Evolutionary conservation across 2,888 invertebrate genomes (phyloP), one percentile per base, ranked within the genome.

Genomic region (Machimus rusticus): DNA sequence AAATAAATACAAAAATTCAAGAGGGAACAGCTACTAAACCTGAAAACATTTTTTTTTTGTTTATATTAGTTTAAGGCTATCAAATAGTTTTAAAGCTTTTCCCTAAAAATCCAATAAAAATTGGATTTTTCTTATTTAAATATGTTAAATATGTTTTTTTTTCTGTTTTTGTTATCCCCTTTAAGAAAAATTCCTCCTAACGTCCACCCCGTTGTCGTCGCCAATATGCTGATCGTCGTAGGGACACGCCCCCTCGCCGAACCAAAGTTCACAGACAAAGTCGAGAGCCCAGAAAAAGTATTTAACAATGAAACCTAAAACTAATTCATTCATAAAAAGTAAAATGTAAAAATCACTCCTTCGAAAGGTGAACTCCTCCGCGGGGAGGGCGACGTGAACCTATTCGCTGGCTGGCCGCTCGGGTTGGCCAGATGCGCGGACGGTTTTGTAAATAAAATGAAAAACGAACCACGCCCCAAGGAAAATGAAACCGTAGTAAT

Each of bases 401-500:
- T 46, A 46, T 2, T 46, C 43, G 5, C 1, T 16, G 4, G 12
- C 16, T 1, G 14, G 4, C 0, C 4, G n/a, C n/a, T 5, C n/a
- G 1, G 51, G 19, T 8, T 12, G 51, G 0, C 66, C 4, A 19
- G 16, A 19, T 19, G n/a, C 23, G 0, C 12, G 28, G 5, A 28
- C 6, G 23, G 23, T 66, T 23, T 28, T 66, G 2, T 66, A 66
- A 23, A 66, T 8, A 3, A 66, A 66, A 23, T 76, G 90, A 5
- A 91, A 46, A 39, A 89, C 76, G 0, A 90, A 90, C 95, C 96
- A 97, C 0, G 95, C 92, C 28, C 95, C 90, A 90, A 96, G 96
- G 19, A 96, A 90, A 9, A 96, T 85, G 86, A 95, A 95, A 0
- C 96, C 97, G 34, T 95, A 95, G 90, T 95, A 97, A 91, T 95